Percentiles rank a stretch among this genome's conserved stretches.
Evolutionary conservation across 2,797 vertebrate species (phyloP).

Genomic region (Euphonia xanthogaster): DNA sequence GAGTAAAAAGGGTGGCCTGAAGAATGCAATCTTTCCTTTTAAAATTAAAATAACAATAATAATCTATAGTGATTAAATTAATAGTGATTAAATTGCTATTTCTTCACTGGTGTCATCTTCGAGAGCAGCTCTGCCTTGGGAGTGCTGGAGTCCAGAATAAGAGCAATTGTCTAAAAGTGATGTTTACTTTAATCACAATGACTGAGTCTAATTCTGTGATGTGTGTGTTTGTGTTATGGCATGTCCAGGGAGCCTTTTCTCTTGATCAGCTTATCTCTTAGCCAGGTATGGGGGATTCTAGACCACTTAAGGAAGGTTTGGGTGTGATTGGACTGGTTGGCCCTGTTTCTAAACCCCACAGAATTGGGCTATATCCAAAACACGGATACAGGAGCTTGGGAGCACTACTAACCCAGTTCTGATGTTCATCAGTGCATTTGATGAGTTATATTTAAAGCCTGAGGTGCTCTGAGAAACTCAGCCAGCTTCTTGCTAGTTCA

Average conservation of each 20-base stretch:
- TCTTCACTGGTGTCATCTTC: neutral
- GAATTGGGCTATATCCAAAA: neutral
- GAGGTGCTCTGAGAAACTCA: neutral
- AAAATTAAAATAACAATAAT: neutral
- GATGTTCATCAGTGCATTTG: neutral
- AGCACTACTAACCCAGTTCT: neutral
- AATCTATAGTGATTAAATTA: no score
- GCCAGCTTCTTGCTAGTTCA: neutral
- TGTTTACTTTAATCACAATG: neutral
- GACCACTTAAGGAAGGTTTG: neutral
- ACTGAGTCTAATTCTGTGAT: neutral
- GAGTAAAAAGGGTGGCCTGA: neutral
- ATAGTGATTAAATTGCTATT: neutral
- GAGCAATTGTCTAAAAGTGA: neutral
- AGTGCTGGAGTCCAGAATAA: neutral
- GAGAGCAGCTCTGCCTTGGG: neutral
- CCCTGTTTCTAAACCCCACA: neutral
- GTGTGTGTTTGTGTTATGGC: neutral
- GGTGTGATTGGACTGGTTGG: neutral
- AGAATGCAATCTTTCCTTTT: neutral
- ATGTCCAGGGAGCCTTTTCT: neutral
- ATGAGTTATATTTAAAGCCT: neutral
- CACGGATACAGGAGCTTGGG: rapidly evolving
- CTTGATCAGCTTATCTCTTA: neutral
- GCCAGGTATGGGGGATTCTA: neutral